Percentiles rank a stretch among this genome's conserved stretches.
These are phyloP conservation scores for Automeris io DNA, from an alignment of 2,888 invertebrate species.

Conservation along the genomic window DNA sequence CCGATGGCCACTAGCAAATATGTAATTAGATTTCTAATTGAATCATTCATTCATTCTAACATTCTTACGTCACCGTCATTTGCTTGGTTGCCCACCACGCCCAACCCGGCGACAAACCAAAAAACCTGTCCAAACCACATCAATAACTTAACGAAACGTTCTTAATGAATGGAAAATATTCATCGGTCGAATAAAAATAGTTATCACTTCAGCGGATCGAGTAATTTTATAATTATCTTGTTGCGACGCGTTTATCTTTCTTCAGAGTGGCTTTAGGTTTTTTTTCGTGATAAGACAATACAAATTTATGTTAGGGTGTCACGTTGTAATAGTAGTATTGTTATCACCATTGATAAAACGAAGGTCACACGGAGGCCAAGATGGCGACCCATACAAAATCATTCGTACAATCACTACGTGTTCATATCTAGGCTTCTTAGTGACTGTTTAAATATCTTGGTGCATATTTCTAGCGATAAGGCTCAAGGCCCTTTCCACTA, in stretches of 20 bases:
- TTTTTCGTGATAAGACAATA: slow-evolving; percentile 66
- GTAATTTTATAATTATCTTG: slow-evolving; percentile 42
- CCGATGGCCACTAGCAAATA: too few relatives aligned
- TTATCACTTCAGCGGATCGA: slow-evolving; percentile 6
- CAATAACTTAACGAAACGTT: background rate
- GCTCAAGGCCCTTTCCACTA: slow-evolving; percentile 50
- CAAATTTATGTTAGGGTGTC: slow-evolving; percentile 73
- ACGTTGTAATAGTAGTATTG: slow-evolving; percentile 60
- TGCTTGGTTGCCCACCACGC: background rate
- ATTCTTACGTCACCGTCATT: slow-evolving; percentile 1
- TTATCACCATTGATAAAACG: slow-evolving; percentile 67
- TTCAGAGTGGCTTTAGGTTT: slow-evolving; percentile 42
- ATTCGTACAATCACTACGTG: slow-evolving; percentile 18
- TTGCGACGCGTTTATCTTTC: slow-evolving; percentile 54
- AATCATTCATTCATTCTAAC: slow-evolving; percentile 5
- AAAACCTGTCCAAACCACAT: background rate
- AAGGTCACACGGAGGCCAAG: slow-evolving; percentile 58
- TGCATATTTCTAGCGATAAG: slow-evolving; percentile 53
- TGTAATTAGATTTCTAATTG: too few relatives aligned
- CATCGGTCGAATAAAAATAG: slow-evolving; percentile 3
- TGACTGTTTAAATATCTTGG: slow-evolving; percentile 48
- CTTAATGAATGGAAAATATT: slow-evolving; percentile 10
- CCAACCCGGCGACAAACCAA: background rate
- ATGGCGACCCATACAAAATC: slow-evolving; percentile 29
- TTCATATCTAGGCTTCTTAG: slow-evolving; percentile 24